phyloP scores from a whole-genome alignment of 2,888 invertebrate species.

The Cephus nigrinus region DNA sequence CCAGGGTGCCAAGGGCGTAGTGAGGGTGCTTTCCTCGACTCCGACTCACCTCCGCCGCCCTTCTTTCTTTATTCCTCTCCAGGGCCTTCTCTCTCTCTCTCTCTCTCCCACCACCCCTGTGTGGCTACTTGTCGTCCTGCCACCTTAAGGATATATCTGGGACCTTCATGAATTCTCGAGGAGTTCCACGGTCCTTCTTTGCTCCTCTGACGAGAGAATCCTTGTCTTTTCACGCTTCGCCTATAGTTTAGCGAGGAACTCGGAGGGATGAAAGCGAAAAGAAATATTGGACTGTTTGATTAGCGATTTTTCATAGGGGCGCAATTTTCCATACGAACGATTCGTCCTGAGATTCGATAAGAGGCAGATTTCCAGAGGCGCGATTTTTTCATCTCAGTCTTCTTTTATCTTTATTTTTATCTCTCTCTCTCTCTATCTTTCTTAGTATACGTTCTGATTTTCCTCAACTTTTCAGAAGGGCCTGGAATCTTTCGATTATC shows the following conservation, averaged over 20 bases:
- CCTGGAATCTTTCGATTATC: background rate
- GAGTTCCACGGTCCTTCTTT: background rate
- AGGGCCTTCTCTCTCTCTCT: background rate
- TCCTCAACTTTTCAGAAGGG: background rate
- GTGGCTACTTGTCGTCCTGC: background rate
- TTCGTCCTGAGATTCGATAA: background rate
- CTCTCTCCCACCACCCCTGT: background rate
- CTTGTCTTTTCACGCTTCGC: background rate
- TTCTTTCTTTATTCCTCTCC: slow-evolving; percentile 16
- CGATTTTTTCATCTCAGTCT: background rate
- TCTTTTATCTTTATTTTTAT: background rate
- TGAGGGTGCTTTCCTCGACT: background rate
- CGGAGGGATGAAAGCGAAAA: background rate
- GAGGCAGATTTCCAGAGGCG: background rate
- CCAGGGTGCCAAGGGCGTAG: background rate
- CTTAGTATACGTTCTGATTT: background rate
- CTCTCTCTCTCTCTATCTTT: background rate
- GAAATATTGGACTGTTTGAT: background rate
- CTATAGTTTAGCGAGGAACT: background rate
- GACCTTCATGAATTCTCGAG: background rate
- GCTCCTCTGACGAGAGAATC: background rate
- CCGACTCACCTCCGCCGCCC: background rate
- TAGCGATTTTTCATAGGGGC: background rate
- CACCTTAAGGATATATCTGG: background rate
- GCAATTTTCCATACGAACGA: background rate